A percentile compares a stretch with the other conserved stretches of the same genome.
Conservation (phyloP, 2,113 vertebrate species). For the Anguilla japonica region DNA sequence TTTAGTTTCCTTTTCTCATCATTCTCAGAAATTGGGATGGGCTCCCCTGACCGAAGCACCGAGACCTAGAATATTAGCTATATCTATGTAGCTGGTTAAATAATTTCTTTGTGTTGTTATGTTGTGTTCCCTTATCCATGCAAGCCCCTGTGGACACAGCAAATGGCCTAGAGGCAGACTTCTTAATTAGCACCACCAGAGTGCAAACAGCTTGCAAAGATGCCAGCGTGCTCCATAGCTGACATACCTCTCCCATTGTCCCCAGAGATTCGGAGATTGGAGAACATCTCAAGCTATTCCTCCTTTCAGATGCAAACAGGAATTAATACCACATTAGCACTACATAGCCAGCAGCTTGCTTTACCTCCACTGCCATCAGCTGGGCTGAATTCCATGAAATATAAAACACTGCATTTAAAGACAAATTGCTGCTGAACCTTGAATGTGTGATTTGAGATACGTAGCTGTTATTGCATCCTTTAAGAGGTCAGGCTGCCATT, state of each 20-base stretch:
- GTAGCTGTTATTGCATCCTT: neutral
- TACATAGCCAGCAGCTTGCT: neutral
- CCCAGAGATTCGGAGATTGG: neutral
- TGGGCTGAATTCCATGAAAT: neutral
- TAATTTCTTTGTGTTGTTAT: constrained; percentile 10
- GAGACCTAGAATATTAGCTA: neutral
- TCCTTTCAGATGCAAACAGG: constrained; percentile 30
- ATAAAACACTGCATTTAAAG: neutral
- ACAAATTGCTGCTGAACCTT: neutral
- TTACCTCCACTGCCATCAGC: neutral
- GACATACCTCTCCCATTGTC: constrained; percentile 27
- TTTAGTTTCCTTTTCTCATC: constrained; percentile 1
- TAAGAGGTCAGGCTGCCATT: neutral
- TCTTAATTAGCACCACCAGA: constrained; percentile 45
- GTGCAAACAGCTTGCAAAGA: constrained; percentile 36
- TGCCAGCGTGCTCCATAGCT: constrained; percentile 24
- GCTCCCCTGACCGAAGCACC: neutral
- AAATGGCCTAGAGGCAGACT: constrained; percentile 31
- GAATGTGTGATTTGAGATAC: neutral
- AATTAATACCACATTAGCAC: constrained; percentile 28
- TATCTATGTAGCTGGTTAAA: constrained; percentile 11
- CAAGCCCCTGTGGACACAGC: neutral
- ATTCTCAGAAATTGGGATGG: neutral
- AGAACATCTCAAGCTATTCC: constrained; percentile 19
- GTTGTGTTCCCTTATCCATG: neutral